A percentile compares a stretch with the other conserved stretches of the same genome.
phyloP scores from a whole-genome alignment of 2,113 vertebrate species.

The Misgurnus mizolepis region DNA sequence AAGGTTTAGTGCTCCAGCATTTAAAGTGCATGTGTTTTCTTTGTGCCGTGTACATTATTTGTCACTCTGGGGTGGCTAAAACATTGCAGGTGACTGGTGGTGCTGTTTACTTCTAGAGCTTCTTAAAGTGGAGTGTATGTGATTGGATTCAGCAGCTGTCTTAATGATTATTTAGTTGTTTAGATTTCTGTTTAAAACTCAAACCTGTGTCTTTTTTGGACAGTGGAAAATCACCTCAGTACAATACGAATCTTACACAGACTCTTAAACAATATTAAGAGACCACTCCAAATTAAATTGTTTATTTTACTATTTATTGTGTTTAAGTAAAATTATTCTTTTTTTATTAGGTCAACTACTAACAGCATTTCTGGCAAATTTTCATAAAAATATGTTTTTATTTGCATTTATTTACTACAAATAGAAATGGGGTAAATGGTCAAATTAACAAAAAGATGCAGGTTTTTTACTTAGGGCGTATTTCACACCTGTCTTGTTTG shows the following conservation, averaged over 20 bases:
- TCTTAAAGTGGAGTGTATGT: slow-evolving; percentile 48
- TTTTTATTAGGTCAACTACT: no score
- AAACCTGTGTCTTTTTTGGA: background rate
- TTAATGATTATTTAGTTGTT: background rate
- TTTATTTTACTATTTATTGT: no score
- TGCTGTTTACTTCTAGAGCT: slow-evolving; percentile 38
- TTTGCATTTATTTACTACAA: no score
- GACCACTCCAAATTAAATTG: no score
- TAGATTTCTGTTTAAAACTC: background rate
- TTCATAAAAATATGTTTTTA: no score
- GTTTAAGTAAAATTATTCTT: no score
- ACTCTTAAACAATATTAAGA: no score
- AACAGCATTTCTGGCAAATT: no score
- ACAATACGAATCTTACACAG: background rate
- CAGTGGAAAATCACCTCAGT: background rate
- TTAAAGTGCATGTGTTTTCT: slow-evolving; percentile 18
- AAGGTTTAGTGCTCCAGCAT: slow-evolving; percentile 7
- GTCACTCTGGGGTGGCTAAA: slow-evolving; percentile 27
- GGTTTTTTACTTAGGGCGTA: no score
- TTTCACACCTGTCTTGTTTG: no score
- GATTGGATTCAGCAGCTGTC: background rate
- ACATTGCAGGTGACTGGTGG: slow-evolving; percentile 35
- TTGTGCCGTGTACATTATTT: slow-evolving; percentile 39
- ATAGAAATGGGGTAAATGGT: no score
- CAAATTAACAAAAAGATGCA: no score